phyloP scores from a whole-genome alignment of 2,888 invertebrate species.

The Drosophila diplacantha region DNA sequence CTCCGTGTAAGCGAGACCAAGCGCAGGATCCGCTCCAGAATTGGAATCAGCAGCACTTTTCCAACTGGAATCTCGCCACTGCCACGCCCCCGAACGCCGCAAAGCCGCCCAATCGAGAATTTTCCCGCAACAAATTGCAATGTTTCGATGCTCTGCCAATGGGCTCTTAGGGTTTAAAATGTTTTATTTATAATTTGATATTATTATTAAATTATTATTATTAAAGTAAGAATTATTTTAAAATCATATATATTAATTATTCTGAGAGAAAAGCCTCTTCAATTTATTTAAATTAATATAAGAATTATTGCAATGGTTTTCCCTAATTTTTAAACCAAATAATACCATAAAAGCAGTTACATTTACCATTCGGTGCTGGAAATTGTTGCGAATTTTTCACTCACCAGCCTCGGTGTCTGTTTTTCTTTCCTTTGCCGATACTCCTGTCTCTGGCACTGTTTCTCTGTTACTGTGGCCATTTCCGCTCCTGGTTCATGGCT shows the following conservation, averaged over 20 bases:
- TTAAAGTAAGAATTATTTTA: background rate
- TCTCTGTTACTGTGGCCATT: conserved; percentile 19
- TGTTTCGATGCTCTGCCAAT: conserved; percentile 23
- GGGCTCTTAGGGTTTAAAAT: background rate
- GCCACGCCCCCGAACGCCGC: background rate
- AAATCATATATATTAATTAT: background rate
- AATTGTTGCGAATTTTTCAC: conserved; percentile 3
- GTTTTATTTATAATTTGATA: background rate
- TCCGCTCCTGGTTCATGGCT: conserved; percentile 30
- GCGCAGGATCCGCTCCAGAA: conserved; percentile 32
- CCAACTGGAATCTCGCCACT: conserved; percentile 2
- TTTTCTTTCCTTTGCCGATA: background rate
- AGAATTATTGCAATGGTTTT: background rate
- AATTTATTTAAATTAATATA: background rate
- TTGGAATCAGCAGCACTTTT: conserved; percentile 28
- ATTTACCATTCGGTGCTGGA: background rate
- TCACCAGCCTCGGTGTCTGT: background rate
- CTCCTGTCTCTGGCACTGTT: conserved; percentile 19
- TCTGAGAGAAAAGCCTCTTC: background rate
- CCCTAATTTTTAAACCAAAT: background rate
- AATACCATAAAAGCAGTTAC: background rate
- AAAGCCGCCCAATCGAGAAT: conserved; percentile 1
- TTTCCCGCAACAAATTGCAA: conserved; percentile 30
- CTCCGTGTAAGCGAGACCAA: conserved; percentile 59
- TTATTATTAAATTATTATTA: background rate